Conservation (phyloP, 2,113 vertebrate genomes). For the Rhynchomys soricoides region DNA sequence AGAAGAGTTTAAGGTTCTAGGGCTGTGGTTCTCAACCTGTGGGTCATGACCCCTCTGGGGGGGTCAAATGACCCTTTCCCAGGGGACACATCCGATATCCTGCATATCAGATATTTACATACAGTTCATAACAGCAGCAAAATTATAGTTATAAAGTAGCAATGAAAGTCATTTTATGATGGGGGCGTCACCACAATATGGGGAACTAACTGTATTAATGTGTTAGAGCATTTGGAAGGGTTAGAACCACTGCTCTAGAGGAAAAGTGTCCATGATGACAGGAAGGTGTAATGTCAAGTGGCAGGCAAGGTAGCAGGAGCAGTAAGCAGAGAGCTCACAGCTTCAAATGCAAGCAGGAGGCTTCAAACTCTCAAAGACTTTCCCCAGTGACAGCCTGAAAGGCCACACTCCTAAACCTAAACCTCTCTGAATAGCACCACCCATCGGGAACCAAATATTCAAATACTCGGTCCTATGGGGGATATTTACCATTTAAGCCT, state of each 20-base stretch:
- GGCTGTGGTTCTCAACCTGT: background rate
- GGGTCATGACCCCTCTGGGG: rapidly evolving
- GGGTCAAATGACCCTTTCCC: background rate
- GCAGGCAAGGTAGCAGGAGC: background rate
- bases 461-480: background rate
- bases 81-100: background rate
- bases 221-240: background rate
- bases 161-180: background rate
- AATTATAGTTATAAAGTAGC: background rate
- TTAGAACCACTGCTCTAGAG: background rate
- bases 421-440: background rate
- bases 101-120: background rate
- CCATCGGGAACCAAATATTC: background rate
- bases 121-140: background rate
- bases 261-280: background rate
- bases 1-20: background rate
- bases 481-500: background rate
- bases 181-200: background rate
- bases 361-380: background rate
- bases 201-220: background rate
- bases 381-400: background rate
- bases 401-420: no score
- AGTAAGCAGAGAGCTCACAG: background rate
- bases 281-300: no score
- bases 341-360: background rate